These are phyloP conservation scores for Drosophila nasuta DNA, from an alignment of 1,140 invertebrate species.

Conservation along the genomic window DNA sequence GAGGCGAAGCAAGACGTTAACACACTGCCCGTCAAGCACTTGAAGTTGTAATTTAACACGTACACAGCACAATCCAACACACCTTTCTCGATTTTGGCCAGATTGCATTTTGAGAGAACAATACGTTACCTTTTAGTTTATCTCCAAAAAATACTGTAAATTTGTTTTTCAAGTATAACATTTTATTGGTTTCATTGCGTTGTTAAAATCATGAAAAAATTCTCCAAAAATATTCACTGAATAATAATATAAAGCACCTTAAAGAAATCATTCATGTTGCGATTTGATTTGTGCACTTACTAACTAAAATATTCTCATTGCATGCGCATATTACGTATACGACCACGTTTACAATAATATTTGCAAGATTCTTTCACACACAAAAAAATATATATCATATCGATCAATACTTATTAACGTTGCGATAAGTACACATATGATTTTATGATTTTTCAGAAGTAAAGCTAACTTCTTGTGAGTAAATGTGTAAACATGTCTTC, in stretches of 20 bases:
- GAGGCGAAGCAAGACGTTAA: slow-evolving; percentile 8
- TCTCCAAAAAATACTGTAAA: too few relatives aligned
- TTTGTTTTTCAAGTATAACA: slow-evolving; percentile 45
- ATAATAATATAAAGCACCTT: slow-evolving; percentile 68
- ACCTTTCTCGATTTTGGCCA: slow-evolving; percentile 11
- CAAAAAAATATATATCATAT: neutral
- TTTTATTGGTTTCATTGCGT: slow-evolving; percentile 58
- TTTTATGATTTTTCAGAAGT: neutral
- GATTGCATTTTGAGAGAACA: neutral
- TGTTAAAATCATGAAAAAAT: slow-evolving; percentile 54
- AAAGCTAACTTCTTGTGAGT: neutral
- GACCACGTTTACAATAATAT: neutral
- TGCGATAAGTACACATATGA: neutral
- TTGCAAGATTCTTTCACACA: slow-evolving; percentile 4
- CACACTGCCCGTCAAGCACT: slow-evolving; percentile 64
- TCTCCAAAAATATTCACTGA: slow-evolving; percentile 63
- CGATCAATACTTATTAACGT: slow-evolving; percentile 10
- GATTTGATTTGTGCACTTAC: slow-evolving; percentile 63
- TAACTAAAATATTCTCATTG: slow-evolving; percentile 41
- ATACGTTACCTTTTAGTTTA: too few relatives aligned
- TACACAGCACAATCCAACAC: slow-evolving; percentile 37
- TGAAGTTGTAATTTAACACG: slow-evolving; percentile 79
- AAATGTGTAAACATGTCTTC: neutral
- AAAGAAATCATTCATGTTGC: slow-evolving; percentile 57
- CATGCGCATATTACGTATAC: slow-evolving; percentile 6